Evolutionary conservation across 2,113 vertebrate genomes (phyloP), one percentile per base, ranked within the genome.

Genomic region (Dipodomys spectabilis): DNA sequence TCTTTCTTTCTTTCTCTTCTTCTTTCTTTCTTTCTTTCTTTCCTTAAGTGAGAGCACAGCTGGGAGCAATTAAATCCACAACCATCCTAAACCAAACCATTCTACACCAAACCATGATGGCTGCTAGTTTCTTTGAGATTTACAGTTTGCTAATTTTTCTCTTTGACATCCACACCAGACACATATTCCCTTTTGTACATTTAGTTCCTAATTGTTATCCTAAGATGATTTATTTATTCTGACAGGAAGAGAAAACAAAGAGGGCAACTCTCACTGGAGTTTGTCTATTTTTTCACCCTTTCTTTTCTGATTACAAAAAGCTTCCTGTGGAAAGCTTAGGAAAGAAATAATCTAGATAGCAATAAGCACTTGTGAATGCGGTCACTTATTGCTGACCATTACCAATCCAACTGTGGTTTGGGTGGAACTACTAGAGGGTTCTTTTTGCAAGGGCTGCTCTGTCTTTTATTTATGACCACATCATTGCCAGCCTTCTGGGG

Each of bases 201-300:
- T 91, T 91, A 77, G 68, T 72, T 91, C 35, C 72, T 95, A 95
- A 92, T 94, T 96, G 86, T 78, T 92, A 88, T 39, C 78, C 73
- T 86, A 77, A n/a, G 68, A 78, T 90, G 49, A 86, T 92, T 87
- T 90, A 88, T 95, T 90, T 95, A 82, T 60, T 92, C 84, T 81
- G 67, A 68, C 68, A 90, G 95, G 81, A 86, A 90, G 79, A 35
- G 79, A 84, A 88, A 71, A 86, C 60, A 30, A 94, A 85, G 69
- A 57, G 19, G 68, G 60, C 3, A 77, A 39, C 5, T 87, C 57
- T 68, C 8, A 27, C 15, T 25, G 28, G 62, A 81, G 62, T 82
- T 88, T 19, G 68, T 44, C 75, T 89, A n/a, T 73, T 95, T 73
- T 57, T 89, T 57, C 28, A 78, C 35, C 19, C 84, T 92, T 87